These are phyloP conservation scores for Globia sparganii DNA, from an alignment of 2,888 invertebrate species.

Conservation along the genomic window DNA sequence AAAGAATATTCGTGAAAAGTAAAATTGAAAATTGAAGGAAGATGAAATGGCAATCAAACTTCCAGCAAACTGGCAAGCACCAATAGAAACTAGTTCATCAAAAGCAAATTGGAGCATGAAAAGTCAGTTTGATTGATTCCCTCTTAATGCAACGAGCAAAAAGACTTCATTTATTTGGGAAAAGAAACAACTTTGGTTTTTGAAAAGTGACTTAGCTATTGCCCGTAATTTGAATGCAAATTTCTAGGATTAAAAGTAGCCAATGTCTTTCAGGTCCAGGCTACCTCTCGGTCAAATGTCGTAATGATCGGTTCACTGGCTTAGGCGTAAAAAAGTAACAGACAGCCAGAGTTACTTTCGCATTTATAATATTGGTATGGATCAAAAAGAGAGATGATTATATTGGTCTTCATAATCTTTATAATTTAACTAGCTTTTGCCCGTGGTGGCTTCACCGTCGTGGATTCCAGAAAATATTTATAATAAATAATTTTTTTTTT, in stretches of 20 bases:
- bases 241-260: background rate
- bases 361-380: background rate
- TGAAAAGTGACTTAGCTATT: background rate
- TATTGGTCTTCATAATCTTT: background rate
- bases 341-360: background rate
- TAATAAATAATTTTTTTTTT: no score
- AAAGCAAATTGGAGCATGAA: conserved; percentile 13
- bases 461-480: no score
- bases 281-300: background rate
- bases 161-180: background rate
- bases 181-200: background rate
- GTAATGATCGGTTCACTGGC: background rate
- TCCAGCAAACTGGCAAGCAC: background rate
- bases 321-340: background rate
- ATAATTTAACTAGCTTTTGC: background rate
- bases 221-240: background rate
- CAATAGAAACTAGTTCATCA: background rate
- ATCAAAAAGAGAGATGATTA: background rate
- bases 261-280: background rate
- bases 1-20: background rate
- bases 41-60: conserved; percentile 2
- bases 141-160: conserved; percentile 7
- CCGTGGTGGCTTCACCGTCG: background rate
- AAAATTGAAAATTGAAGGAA: background rate
- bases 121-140: conserved; percentile 6